Evolutionary conservation across 2,113 vertebrate species (phyloP).

Genomic region (Tenebrosternarchus preto): DNA sequence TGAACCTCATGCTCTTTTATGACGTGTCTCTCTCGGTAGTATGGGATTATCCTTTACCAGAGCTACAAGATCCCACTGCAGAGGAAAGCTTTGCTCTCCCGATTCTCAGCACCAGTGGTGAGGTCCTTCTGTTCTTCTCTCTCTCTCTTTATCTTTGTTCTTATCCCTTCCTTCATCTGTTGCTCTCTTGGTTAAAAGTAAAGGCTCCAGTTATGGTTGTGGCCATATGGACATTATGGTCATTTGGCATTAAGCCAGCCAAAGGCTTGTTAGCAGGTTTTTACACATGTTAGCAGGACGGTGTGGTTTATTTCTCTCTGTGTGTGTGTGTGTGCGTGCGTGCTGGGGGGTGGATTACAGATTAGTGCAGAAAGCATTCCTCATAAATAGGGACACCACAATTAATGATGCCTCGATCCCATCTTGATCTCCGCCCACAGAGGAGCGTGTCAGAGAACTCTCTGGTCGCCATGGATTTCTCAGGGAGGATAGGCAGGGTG

Average conservation of each 20-base stretch:
- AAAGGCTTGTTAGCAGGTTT: no score
- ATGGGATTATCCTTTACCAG: slow-evolving; percentile 92
- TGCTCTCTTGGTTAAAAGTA: slow-evolving; percentile 1
- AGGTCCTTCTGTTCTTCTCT: slow-evolving; percentile 58
- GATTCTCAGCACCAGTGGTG: slow-evolving; percentile 89
- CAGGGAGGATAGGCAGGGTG: slow-evolving; percentile 94
- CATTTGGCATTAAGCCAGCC: not conserved
- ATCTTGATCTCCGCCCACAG: slow-evolving; percentile 66
- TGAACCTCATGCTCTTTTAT: not conserved
- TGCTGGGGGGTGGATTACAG: no score
- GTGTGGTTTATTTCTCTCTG: no score
- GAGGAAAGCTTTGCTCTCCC: slow-evolving; percentile 84
- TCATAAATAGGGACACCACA: no score
- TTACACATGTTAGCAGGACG: no score
- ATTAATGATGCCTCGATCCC: not conserved
- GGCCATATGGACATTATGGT: slow-evolving; percentile 16
- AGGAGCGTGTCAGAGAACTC: slow-evolving; percentile 98
- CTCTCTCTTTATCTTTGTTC: not conserved
- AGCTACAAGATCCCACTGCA: slow-evolving; percentile 92
- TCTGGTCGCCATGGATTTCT: slow-evolving; percentile 99
- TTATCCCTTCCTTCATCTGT: not conserved
- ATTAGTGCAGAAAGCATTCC: no score
- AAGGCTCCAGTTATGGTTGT: slow-evolving; percentile 19
- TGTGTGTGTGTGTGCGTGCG: no score
- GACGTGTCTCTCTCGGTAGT: slow-evolving; percentile 70